Evolutionary conservation across 2,888 invertebrate species (phyloP).

Genomic region (Nephrotoma flavescens): DNA sequence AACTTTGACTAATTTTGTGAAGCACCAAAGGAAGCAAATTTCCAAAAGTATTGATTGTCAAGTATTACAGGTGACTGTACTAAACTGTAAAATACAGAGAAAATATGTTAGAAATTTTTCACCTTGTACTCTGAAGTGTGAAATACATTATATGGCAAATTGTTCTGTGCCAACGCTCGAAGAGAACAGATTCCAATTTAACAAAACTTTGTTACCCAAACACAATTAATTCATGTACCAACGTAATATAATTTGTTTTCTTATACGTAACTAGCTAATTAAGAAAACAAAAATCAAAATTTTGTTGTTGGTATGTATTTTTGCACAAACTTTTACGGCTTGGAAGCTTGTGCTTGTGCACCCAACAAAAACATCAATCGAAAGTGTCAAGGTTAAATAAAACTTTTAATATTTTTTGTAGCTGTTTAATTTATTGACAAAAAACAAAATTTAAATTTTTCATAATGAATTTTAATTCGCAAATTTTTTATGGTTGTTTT

Average conservation of each 20-base stretch:
- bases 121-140: too few relatives aligned
- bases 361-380: neutral
- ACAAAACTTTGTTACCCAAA: neutral
- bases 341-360: neutral
- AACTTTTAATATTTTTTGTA: neutral
- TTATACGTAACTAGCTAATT: neutral
- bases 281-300: neutral
- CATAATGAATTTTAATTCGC: neutral
- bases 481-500: neutral
- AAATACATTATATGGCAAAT: neutral
- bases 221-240: neutral
- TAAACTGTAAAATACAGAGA: too few relatives aligned
- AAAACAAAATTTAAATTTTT: neutral
- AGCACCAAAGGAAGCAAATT: too few relatives aligned
- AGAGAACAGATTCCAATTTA: neutral
- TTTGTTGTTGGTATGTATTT: neutral
- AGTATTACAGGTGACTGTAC: too few relatives aligned
- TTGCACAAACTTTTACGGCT: neutral
- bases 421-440: neutral
- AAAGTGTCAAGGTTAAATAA: neutral
- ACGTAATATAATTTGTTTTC: neutral
- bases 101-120: too few relatives aligned
- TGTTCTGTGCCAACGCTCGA: neutral
- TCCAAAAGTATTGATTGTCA: too few relatives aligned
- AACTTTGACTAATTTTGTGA: too few relatives aligned